Evolutionary conservation across 1,140 invertebrate genomes (phyloP), one percentile per base, ranked within the genome.

Genomic region (Hylaeus volcanicus): DNA sequence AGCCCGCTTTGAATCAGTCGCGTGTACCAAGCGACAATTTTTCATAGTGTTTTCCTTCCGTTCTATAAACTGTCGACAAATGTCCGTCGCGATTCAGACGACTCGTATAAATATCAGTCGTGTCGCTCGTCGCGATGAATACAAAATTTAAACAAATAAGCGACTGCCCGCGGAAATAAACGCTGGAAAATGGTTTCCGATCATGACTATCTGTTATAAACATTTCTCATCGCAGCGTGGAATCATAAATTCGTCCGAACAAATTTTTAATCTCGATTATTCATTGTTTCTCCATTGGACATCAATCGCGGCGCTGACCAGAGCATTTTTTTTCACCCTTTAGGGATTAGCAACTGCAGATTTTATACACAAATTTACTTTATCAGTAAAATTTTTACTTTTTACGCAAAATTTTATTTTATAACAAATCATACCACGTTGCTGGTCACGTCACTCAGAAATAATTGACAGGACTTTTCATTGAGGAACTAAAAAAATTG

Each of bases 101-200:
- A 76, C 39, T 5, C 64, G 11, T 43, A 37, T 75, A 74, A 74
- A 74, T 74, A 41, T 58, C 64, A 26, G 12, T 14, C 12, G 39
- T 15, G 6, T 39, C 39, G 15, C 4, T 9, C 8, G 51, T 64
- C 73, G 9, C 53, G 39, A 69, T 56, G 8, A 61, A 69, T 37
- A 15, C 2, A 55, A 55, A 41, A 64, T 73, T 72, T 65, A 65
- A 56, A 79, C 51, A 56, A 79, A 56, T 64, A 56, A 72, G 26
- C 48, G 58, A 55, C 2, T 39, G 5, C 0, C 15, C n/a, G 3
- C 0, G n/a, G 39, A 63, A 72, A 64, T 79, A 43, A 72, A 72
- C 51, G 48, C n/a, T 45, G 12, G 60, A 41, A 37, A 79, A 56
- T 58, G 12, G 70, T 65, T 14, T 41, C 5, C 14, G 1, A n/a